Conservation (phyloP, 2,888 invertebrate genomes). For the Syrista parreyssii region DNA sequence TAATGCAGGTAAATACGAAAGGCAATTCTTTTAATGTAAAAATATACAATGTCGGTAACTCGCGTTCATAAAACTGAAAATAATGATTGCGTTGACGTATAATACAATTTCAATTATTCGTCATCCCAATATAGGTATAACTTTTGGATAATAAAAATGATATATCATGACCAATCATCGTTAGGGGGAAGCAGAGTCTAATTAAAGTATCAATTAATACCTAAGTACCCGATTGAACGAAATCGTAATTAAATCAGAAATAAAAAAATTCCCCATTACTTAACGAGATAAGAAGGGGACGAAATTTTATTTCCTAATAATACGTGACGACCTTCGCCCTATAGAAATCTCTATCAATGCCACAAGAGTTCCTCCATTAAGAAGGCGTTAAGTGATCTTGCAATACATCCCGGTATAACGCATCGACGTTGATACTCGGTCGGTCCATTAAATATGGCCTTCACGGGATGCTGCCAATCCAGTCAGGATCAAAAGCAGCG, state of each 20-base stretch:
- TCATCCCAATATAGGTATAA: not conserved
- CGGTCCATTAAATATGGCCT: slow-evolving; percentile 6
- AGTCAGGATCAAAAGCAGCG: not conserved
- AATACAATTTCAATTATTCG: not conserved
- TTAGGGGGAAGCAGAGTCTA: not conserved
- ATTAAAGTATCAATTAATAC: not conserved
- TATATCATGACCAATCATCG: not conserved
- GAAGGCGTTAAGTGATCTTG: slow-evolving; percentile 1
- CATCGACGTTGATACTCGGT: not conserved
- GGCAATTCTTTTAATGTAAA: too few relatives aligned
- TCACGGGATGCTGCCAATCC: not conserved
- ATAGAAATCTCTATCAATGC: not conserved
- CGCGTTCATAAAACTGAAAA: not conserved
- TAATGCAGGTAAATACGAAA: too few relatives aligned
- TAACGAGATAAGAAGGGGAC: not conserved
- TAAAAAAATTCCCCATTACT: not conserved
- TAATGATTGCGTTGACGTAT: not conserved
- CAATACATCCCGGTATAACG: slow-evolving; percentile 1
- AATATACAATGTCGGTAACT: too few relatives aligned
- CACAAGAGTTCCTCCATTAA: slow-evolving; percentile 1
- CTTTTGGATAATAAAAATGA: too few relatives aligned
- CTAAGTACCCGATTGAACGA: not conserved
- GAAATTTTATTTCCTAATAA: not conserved
- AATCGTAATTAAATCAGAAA: not conserved
- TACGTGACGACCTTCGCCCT: not conserved